Conservation (phyloP, 1,140 invertebrate genomes). For the Drosophila hydei region DNA sequence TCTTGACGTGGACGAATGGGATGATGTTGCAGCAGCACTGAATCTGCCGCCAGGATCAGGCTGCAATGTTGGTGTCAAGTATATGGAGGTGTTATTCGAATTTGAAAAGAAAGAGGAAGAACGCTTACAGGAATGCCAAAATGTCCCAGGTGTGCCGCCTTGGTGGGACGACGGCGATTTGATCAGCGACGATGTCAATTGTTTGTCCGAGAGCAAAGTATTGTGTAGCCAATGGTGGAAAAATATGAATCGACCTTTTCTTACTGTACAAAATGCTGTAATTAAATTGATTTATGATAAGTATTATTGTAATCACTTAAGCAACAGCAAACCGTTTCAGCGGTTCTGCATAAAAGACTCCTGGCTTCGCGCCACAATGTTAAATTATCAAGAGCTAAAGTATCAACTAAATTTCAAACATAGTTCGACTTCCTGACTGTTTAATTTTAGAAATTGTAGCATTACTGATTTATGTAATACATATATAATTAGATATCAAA, state of each 20-base stretch:
- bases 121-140: slow-evolving; percentile 6
- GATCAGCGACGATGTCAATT: not conserved
- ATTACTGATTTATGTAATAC: not conserved
- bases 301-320: slow-evolving; percentile 30
- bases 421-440: not conserved
- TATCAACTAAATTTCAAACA: slow-evolving; percentile 19
- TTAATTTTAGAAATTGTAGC: not conserved
- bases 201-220: not conserved
- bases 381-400: slow-evolving; percentile 24
- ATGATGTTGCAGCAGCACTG: slow-evolving; percentile 24
- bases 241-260: not conserved
- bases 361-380: slow-evolving; percentile 28
- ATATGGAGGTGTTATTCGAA: slow-evolving; percentile 22
- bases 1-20: slow-evolving; percentile 25
- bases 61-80: slow-evolving; percentile 15
- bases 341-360: slow-evolving; percentile 34
- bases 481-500: not conserved
- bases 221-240: not conserved
- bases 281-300: slow-evolving; percentile 30
- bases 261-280: slow-evolving; percentile 19
- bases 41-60: slow-evolving; percentile 8
- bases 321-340: slow-evolving; percentile 18
- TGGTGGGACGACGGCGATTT: slow-evolving; percentile 44
- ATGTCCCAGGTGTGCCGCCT: slow-evolving; percentile 2
- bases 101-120: slow-evolving; percentile 33